phyloP scores from a whole-genome alignment of 2,113 vertebrate genomes.

The Bos indicus region DNA sequence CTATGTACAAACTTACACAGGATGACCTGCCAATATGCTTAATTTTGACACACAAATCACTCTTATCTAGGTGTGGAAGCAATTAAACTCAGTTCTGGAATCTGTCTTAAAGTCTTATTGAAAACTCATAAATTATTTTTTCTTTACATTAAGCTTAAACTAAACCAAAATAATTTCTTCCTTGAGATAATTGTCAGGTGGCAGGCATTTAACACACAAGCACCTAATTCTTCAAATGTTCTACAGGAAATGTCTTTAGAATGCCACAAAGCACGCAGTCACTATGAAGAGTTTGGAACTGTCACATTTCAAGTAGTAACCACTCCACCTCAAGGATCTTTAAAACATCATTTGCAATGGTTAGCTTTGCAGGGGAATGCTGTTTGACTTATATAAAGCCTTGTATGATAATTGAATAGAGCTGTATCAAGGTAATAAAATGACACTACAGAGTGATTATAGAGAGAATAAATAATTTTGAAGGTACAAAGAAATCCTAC shows the following conservation, averaged over 20 bases:
- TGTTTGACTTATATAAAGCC: slow-evolving; percentile 9
- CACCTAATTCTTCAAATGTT: background rate
- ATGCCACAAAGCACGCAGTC: background rate
- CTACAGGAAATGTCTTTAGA: background rate
- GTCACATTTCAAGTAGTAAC: background rate
- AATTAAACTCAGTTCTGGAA: slow-evolving; percentile 46
- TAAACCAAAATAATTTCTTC: slow-evolving; percentile 12
- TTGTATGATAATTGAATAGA: background rate
- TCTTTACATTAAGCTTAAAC: slow-evolving; percentile 36
- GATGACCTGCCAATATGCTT: slow-evolving; percentile 54
- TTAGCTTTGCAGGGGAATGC: background rate
- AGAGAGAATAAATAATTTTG: background rate
- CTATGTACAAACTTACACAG: slow-evolving; percentile 18
- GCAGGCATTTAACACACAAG: background rate
- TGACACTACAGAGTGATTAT: background rate
- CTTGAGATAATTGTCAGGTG: slow-evolving; percentile 16
- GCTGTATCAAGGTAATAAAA: slow-evolving; percentile 42
- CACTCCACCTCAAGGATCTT: background rate
- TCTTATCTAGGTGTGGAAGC: background rate
- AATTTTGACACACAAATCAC: slow-evolving; percentile 22
- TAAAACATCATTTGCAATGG: slow-evolving; percentile 7
- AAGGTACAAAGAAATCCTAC: background rate
- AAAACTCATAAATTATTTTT: slow-evolving; percentile 47
- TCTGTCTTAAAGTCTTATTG: background rate
- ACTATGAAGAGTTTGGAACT: background rate